A percentile compares a stretch with the other conserved stretches of the same genome.
These are phyloP conservation scores for Athalia circularis DNA, from an alignment of 2,888 invertebrate genomes.

Conservation along the genomic window DNA sequence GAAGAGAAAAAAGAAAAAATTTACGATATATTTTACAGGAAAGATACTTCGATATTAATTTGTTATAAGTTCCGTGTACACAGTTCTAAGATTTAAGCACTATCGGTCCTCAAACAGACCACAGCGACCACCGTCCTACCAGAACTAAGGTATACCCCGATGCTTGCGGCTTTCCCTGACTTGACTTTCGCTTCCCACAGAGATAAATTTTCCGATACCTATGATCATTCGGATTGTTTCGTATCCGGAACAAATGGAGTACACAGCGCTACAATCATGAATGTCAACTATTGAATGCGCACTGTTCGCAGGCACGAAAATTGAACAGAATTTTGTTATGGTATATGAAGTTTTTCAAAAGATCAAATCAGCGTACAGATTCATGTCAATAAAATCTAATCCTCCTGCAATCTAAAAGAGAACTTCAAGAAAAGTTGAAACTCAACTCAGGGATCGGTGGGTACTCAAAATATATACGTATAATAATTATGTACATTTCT, in stretches of 20 bases:
- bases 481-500: neutral
- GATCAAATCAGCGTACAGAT: too few relatives aligned
- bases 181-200: conserved; percentile 31
- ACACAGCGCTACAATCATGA: neutral
- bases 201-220: neutral
- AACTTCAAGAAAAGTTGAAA: neutral
- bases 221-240: neutral
- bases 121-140: conserved; percentile 9
- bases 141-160: conserved; percentile 22
- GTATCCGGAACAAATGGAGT: neutral
- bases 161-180: conserved; percentile 33
- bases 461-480: neutral
- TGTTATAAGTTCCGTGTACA: neutral
- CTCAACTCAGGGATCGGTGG: neutral
- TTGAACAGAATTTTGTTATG: neutral
- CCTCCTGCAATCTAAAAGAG: neutral
- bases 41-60: conserved; percentile 10
- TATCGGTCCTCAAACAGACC: conserved; percentile 20
- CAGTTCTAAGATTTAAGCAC: conserved; percentile 11
- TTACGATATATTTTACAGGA: neutral
- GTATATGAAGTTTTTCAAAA: too few relatives aligned
- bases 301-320: neutral
- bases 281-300: too few relatives aligned
- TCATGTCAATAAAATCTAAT: too few relatives aligned
- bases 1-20: too few relatives aligned